Percentiles rank a stretch among this genome's conserved stretches.
Conservation (phyloP, 1,140 invertebrate genomes). For the Euwallacea similis region DNA sequence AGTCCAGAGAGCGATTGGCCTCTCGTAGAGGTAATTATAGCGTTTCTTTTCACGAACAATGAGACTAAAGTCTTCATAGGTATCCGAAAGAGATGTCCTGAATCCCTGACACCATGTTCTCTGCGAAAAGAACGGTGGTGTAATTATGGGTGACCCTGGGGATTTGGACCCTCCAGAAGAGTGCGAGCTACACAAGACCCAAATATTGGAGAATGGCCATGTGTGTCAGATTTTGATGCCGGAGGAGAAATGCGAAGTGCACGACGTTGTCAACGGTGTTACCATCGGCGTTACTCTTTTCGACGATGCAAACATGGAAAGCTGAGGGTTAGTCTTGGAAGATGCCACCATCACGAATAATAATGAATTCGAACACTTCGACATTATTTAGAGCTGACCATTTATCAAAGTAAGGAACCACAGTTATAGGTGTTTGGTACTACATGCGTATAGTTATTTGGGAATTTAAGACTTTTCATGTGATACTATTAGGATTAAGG, state of each 20-base stretch:
- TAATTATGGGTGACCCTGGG: conserved; percentile 31
- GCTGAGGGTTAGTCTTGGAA: conserved; percentile 32
- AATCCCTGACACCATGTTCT: conserved; percentile 52
- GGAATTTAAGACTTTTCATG: too few relatives aligned
- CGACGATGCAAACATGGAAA: conserved; percentile 23
- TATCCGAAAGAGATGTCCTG: conserved; percentile 47
- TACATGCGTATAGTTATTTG: too few relatives aligned
- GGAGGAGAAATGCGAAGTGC: conserved; percentile 38
- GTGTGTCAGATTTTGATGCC: conserved; percentile 40
- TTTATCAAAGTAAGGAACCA: too few relatives aligned
- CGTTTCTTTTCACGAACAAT: not conserved
- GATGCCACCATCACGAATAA: conserved; percentile 19
- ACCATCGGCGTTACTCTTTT: conserved; percentile 22
- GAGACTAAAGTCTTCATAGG: conserved; percentile 23
- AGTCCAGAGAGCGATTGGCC: conserved; percentile 52
- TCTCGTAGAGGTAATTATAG: conserved; percentile 44
- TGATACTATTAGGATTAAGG: too few relatives aligned
- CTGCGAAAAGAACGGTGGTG: conserved; percentile 46
- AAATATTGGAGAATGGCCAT: conserved; percentile 42
- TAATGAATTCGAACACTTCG: not conserved
- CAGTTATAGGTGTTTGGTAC: too few relatives aligned
- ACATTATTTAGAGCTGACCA: too few relatives aligned
- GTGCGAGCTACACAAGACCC: conserved; percentile 39
- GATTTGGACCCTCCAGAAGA: conserved; percentile 36
- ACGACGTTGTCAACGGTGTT: conserved; percentile 36